Conservation (phyloP, 2,113 vertebrate species). For the Todiramphus saurophagus region DNA sequence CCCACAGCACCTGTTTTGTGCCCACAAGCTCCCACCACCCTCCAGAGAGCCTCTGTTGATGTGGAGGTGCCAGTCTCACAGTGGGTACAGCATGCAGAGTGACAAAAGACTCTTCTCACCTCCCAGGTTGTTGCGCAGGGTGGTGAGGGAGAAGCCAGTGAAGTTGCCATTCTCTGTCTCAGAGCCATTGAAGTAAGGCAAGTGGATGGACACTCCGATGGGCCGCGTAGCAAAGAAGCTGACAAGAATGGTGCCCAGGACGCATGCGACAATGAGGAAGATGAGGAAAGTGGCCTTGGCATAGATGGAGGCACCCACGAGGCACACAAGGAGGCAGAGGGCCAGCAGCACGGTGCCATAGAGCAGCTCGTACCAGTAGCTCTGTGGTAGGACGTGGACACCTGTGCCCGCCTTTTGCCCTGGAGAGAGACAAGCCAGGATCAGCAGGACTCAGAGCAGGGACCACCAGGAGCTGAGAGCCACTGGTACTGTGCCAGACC, state of each 20-base stretch:
- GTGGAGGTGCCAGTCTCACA: background rate
- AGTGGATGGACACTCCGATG: slow-evolving; percentile 64
- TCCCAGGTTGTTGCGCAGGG: slow-evolving; percentile 79
- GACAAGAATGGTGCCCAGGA: slow-evolving; percentile 82
- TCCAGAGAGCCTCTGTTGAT: background rate
- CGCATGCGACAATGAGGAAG: slow-evolving; percentile 85
- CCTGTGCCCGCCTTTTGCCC: background rate
- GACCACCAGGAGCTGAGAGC: background rate
- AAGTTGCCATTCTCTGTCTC: slow-evolving; percentile 70
- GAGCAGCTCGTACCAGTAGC: slow-evolving; percentile 89
- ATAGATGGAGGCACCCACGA: slow-evolving; percentile 88
- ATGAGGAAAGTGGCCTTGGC: slow-evolving; percentile 91
- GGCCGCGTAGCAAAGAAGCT: slow-evolving; percentile 84
- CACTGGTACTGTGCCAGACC: rapidly evolving
- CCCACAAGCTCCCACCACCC: background rate
- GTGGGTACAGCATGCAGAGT: rapidly evolving
- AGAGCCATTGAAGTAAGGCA: slow-evolving; percentile 24
- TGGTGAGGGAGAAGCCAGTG: slow-evolving; percentile 85
- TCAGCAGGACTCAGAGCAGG: rapidly evolving
- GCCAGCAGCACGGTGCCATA: slow-evolving; percentile 80
- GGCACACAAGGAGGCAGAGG: slow-evolving; percentile 86
- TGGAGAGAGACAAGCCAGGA: background rate
- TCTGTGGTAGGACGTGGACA: slow-evolving; percentile 76
- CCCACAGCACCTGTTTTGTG: background rate
- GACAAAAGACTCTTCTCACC: slow-evolving; percentile 67